Evolutionary conservation across 1,140 invertebrate genomes (phyloP).

Genomic region (Lanistes nyassanus): DNA sequence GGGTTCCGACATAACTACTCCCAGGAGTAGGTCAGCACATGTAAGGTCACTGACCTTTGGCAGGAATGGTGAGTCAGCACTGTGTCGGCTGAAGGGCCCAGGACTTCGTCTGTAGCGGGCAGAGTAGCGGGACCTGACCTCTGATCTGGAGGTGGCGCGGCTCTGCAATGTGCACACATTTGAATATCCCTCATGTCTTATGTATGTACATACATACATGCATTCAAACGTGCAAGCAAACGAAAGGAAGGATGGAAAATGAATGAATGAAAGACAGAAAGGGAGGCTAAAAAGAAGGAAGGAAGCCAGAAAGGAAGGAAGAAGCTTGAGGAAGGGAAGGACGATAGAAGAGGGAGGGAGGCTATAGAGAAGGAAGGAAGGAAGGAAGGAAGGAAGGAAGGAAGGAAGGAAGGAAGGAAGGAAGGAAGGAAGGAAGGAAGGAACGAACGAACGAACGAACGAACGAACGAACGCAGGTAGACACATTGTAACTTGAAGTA

Average conservation of each 20-base stretch:
- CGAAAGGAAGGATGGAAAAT: not conserved
- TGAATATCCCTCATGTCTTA: too few relatives aligned
- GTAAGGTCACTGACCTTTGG: slow-evolving; percentile 54
- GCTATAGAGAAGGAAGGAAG: too few relatives aligned
- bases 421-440: too few relatives aligned
- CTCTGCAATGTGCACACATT: slow-evolving; percentile 3
- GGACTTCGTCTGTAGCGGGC: slow-evolving; percentile 52
- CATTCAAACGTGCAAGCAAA: not conserved
- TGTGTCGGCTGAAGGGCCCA: slow-evolving; percentile 41
- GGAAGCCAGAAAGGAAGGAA: not conserved
- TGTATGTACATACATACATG: not conserved
- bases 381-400: too few relatives aligned
- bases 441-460: too few relatives aligned
- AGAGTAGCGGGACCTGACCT: slow-evolving; percentile 42
- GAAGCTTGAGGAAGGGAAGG: not conserved
- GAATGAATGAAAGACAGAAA: not conserved
- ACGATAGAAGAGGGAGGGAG: not conserved
- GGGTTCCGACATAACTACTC: too few relatives aligned
- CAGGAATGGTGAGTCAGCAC: slow-evolving; percentile 56
- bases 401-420: too few relatives aligned
- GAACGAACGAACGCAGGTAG: too few relatives aligned
- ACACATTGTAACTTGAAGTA: not conserved
- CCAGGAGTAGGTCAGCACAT: too few relatives aligned
- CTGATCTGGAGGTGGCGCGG: slow-evolving; percentile 10
- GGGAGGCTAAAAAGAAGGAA: not conserved